These are phyloP conservation scores for Imbricaverruca yamaguchii DNA, from an alignment of 2,888 invertebrate genomes.

Conservation along the genomic window DNA sequence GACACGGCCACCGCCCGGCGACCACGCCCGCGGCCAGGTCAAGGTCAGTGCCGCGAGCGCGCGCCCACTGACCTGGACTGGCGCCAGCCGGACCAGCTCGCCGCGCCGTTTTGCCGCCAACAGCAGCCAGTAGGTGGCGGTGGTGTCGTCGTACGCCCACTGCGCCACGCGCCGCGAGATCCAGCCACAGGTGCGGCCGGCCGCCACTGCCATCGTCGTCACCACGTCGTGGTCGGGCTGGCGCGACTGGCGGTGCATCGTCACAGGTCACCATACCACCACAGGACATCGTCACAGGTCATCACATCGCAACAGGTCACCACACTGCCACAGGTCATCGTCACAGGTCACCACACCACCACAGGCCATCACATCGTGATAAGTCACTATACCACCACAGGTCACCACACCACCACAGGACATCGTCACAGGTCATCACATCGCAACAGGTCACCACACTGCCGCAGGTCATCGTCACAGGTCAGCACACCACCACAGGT, in stretches of 20 bases:
- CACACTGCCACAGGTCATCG: background rate
- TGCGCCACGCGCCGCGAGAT: slow-evolving; percentile 41
- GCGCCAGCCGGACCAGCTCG: slow-evolving; percentile 44
- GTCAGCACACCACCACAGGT: slow-evolving; percentile 50
- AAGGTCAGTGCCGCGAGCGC: no score
- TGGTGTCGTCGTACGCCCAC: slow-evolving; percentile 61
- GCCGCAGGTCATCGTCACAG: background rate
- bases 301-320: slow-evolving; percentile 25
- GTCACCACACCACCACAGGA: background rate
- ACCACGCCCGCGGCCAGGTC: no score
- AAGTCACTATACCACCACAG: slow-evolving; percentile 38
- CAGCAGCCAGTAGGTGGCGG: slow-evolving; percentile 64
- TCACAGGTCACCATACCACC: background rate
- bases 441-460: background rate
- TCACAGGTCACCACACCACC: slow-evolving; percentile 46
- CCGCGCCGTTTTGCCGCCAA: slow-evolving; percentile 53
- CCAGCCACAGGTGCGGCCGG: slow-evolving; percentile 40
- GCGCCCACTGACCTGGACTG: background rate
- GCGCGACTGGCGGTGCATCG: slow-evolving; percentile 37
- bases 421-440: no score
- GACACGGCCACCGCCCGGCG: no score
- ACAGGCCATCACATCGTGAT: slow-evolving; percentile 51
- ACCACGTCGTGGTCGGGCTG: slow-evolving; percentile 52
- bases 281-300: background rate
- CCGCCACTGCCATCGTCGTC: slow-evolving; percentile 49